phyloP scores from a whole-genome alignment of 2,797 vertebrate species.

The Mycteria americana region DNA sequence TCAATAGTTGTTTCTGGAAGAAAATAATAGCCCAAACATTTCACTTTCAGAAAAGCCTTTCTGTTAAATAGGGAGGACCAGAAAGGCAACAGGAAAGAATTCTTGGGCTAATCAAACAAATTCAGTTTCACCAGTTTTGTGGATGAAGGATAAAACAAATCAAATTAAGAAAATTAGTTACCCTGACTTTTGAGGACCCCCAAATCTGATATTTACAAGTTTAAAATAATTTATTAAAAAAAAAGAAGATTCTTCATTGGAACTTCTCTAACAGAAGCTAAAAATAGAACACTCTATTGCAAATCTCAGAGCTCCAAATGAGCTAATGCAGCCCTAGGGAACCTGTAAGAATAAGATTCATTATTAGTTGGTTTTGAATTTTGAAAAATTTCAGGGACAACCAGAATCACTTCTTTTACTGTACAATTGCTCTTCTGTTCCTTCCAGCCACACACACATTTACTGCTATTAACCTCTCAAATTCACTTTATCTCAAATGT shows the following conservation, averaged over 20 bases:
- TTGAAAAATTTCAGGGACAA: not conserved
- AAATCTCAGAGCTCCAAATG: not conserved
- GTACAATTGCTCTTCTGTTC: not conserved
- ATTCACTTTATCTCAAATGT: not conserved
- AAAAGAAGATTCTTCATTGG: not conserved
- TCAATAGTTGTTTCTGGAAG: not conserved
- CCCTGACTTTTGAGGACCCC: not conserved
- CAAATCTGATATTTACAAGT: not conserved
- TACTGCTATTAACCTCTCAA: not conserved
- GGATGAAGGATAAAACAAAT: not conserved
- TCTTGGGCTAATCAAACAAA: not conserved
- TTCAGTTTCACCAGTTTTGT: not conserved
- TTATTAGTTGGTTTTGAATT: not conserved
- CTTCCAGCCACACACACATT: not conserved
- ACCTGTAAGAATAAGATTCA: not conserved
- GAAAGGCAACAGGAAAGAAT: not conserved
- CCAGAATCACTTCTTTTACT: not conserved
- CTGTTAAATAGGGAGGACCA: not conserved
- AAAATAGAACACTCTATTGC: not conserved
- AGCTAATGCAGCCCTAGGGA: not conserved
- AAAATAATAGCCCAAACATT: not conserved
- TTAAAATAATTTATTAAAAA: not conserved
- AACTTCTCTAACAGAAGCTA: not conserved
- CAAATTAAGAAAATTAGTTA: not conserved
- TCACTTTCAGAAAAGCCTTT: not conserved